Percentiles rank a stretch among this genome's conserved stretches.
Evolutionary conservation across 2,113 vertebrate species (phyloP).

Genomic region (Eclectus roratus): DNA sequence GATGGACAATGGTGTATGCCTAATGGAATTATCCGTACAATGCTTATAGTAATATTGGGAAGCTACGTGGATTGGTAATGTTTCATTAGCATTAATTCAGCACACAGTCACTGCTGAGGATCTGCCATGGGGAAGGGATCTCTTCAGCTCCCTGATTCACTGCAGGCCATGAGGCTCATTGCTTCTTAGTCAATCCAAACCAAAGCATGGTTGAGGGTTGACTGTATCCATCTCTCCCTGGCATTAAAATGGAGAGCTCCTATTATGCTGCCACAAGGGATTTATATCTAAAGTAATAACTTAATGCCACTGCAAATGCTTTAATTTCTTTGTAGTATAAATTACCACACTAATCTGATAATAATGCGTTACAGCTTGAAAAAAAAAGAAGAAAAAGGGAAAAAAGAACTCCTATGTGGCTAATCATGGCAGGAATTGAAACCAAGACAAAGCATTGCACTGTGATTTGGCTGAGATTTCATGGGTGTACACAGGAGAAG

Average conservation of each 20-base stretch:
- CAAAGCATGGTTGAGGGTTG: background rate
- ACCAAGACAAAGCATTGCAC: background rate
- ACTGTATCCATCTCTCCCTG: background rate
- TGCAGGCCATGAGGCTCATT: background rate
- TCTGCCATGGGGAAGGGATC: background rate
- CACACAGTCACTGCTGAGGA: background rate
- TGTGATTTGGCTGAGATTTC: background rate
- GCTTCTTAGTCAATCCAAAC: background rate
- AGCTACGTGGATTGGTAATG: background rate
- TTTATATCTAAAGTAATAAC: constrained; percentile 41
- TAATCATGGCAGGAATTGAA: background rate
- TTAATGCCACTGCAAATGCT: background rate
- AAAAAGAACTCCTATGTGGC: background rate
- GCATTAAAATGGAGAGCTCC: background rate
- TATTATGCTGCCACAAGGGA: background rate
- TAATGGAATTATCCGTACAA: background rate
- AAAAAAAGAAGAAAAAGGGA: background rate
- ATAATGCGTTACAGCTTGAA: background rate
- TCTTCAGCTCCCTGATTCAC: background rate
- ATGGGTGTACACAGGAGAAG: background rate
- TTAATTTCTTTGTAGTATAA: constrained; percentile 53
- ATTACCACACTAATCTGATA: constrained; percentile 57
- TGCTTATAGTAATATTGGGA: background rate
- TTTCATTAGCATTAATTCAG: background rate
- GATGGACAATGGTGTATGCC: background rate